Conservation (phyloP, 2,113 vertebrate genomes). For the Vanacampus margaritifer region DNA sequence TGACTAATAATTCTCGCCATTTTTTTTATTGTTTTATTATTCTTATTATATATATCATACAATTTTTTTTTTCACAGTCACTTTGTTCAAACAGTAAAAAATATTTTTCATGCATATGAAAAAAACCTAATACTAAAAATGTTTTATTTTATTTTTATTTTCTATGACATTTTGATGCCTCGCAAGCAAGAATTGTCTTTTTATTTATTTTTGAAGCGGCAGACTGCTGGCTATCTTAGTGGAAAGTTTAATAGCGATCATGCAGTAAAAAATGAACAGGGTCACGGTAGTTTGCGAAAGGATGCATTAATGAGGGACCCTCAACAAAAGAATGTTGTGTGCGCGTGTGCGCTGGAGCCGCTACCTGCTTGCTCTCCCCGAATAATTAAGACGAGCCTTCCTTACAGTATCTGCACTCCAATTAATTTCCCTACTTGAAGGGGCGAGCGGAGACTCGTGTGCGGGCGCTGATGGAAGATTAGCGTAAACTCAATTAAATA, state of each 20-base stretch:
- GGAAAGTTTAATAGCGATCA: background rate
- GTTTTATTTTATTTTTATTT: too few species aligned
- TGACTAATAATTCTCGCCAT: too few species aligned
- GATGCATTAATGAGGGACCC: conserved; percentile 16
- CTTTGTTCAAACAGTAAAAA: too few species aligned
- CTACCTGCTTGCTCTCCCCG: conserved; percentile 65
- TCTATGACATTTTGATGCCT: too few species aligned
- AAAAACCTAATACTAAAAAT: too few species aligned
- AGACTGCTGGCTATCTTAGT: background rate
- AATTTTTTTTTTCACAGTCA: too few species aligned
- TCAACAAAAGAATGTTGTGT: conserved; percentile 18
- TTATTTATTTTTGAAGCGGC: background rate
- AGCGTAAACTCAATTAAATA: conserved; percentile 77
- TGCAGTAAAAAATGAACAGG: background rate
- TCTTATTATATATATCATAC: too few species aligned
- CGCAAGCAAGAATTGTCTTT: background rate
- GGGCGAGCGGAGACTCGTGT: conserved; percentile 66
- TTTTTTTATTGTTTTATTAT: too few species aligned
- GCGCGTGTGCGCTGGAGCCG: conserved; percentile 22
- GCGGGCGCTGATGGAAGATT: conserved; percentile 68
- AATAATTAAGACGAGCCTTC: conserved; percentile 68
- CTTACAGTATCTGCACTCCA: conserved; percentile 71
- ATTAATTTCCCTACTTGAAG: conserved; percentile 80
- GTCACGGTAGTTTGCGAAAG: background rate
- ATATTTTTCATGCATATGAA: too few species aligned